Percentiles rank a stretch among this genome's conserved stretches.
These are phyloP conservation scores for Serripes groenlandicus DNA, from an alignment of 2,888 invertebrate species.

Conservation along the genomic window DNA sequence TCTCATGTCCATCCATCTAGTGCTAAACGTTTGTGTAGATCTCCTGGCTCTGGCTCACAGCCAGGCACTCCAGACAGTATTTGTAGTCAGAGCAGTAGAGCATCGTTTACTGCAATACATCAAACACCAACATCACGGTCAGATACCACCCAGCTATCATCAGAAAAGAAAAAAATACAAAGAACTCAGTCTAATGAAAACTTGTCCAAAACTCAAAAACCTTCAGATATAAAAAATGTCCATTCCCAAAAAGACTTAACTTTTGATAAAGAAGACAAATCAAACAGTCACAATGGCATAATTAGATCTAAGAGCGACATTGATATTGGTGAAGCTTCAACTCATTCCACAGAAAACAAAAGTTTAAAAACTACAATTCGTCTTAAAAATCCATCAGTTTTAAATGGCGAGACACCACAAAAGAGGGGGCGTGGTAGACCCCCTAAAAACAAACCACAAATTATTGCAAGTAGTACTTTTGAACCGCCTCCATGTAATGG, in stretches of 20 bases:
- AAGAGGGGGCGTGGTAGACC: conserved; percentile 67
- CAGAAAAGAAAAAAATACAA: conserved; percentile 35
- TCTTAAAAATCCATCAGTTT: conserved; percentile 55
- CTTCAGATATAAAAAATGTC: conserved; percentile 23
- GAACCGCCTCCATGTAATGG: conserved; percentile 54
- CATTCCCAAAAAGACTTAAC: conserved; percentile 48
- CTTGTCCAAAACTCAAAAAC: conserved; percentile 28
- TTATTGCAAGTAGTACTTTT: conserved; percentile 32
- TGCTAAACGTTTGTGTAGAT: conserved; percentile 65
- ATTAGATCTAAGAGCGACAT: conserved; percentile 50
- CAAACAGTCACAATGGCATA: conserved; percentile 61
- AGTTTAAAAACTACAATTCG: conserved; percentile 63
- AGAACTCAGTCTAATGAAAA: conserved; percentile 53
- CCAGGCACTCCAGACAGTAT: conserved; percentile 67
- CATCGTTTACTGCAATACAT: conserved; percentile 27
- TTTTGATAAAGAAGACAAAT: conserved; percentile 7
- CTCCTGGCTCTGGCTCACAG: conserved; percentile 54
- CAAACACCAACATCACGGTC: conserved; percentile 38
- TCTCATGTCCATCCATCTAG: conserved; percentile 48
- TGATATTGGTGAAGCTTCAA: conserved; percentile 59
- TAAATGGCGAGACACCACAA: conserved; percentile 63
- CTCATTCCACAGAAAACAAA: conserved; percentile 68
- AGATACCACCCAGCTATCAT: background rate
- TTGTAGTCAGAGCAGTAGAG: conserved; percentile 55
- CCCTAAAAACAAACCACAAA: conserved; percentile 60